These are phyloP conservation scores for Styela clava DNA, from an alignment of 23 tunicate species.

Conservation along the genomic window DNA sequence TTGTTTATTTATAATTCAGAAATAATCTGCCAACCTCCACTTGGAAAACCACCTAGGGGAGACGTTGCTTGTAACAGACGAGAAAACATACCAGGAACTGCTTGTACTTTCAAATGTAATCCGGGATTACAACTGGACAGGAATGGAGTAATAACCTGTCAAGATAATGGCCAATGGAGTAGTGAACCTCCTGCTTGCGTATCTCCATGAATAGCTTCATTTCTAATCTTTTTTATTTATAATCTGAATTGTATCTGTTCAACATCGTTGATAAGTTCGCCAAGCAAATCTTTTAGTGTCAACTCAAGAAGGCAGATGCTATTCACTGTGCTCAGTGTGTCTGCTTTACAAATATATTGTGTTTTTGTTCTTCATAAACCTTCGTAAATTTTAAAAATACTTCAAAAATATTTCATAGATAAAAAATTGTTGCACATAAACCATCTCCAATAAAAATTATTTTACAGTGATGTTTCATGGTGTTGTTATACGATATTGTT, in stretches of 20 bases:
- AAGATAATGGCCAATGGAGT: conserved; percentile 40
- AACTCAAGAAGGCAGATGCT: not conserved
- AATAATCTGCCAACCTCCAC: not conserved
- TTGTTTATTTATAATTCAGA: not conserved
- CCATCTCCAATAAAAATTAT: too few relatives aligned
- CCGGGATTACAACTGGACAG: not conserved
- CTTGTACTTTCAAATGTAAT: conserved; percentile 8
- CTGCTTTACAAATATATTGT: too few relatives aligned
- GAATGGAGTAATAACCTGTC: not conserved
- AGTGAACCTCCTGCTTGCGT: conserved; percentile 43
- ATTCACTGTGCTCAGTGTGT: not conserved
- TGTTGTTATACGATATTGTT: too few relatives aligned
- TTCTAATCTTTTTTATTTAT: not conserved
- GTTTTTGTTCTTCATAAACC: too few relatives aligned
- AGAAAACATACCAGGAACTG: conserved; percentile 4
- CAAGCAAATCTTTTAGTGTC: too few relatives aligned
- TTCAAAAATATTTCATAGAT: too few relatives aligned
- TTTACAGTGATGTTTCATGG: too few relatives aligned
- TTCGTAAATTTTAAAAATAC: too few relatives aligned
- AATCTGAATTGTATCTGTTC: too few relatives aligned
- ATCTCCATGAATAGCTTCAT: not conserved
- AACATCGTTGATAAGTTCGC: too few relatives aligned
- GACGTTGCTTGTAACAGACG: not conserved
- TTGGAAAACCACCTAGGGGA: not conserved
- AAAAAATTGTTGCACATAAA: too few relatives aligned